Percentiles rank a stretch among this genome's conserved stretches.
Evolutionary conservation across 2,113 vertebrate species (phyloP).

Genomic region (Labrus mixtus): DNA sequence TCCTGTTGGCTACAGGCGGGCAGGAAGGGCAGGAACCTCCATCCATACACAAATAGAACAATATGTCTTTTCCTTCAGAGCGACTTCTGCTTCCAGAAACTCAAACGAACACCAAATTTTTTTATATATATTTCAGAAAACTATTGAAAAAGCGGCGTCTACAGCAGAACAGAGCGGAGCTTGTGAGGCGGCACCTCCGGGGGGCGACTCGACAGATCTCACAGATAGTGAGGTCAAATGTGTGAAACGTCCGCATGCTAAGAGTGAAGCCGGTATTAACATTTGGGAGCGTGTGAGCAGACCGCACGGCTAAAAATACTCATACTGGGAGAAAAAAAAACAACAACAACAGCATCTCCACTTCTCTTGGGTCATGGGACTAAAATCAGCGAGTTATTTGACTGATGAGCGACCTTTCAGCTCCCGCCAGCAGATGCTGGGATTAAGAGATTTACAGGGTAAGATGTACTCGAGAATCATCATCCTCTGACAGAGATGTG

Average conservation of each 20-base stretch:
- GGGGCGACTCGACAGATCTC: constrained; percentile 21
- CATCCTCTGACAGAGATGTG: background rate
- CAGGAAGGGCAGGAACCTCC: constrained; percentile 77
- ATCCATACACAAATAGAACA: constrained; percentile 59
- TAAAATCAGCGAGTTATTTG: constrained; percentile 1
- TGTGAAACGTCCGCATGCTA: constrained; percentile 27
- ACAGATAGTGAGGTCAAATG: constrained; percentile 37
- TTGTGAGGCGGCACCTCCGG: constrained; percentile 31
- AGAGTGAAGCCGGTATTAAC: constrained; percentile 25
- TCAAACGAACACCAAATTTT: background rate
- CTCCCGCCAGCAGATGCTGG: background rate
- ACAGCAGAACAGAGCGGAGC: constrained; percentile 7
- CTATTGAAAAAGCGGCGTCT: constrained; percentile 20
- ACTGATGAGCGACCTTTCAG: constrained; percentile 39
- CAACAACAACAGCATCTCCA: background rate
- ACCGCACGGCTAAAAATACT: constrained; percentile 63
- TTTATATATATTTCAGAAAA: constrained; percentile 9
- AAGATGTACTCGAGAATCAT: constrained; percentile 5
- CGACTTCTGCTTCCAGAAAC: background rate
- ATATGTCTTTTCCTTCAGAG: constrained; percentile 41
- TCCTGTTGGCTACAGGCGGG: constrained; percentile 63
- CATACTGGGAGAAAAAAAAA: background rate
- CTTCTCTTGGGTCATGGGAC: constrained; percentile 56
- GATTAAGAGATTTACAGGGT: constrained; percentile 48
- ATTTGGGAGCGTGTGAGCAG: constrained; percentile 49